A percentile compares a stretch with the other conserved stretches of the same genome.
These are phyloP conservation scores for Lucinisca nassula DNA, from an alignment of 2,888 invertebrate species.

Conservation along the genomic window DNA sequence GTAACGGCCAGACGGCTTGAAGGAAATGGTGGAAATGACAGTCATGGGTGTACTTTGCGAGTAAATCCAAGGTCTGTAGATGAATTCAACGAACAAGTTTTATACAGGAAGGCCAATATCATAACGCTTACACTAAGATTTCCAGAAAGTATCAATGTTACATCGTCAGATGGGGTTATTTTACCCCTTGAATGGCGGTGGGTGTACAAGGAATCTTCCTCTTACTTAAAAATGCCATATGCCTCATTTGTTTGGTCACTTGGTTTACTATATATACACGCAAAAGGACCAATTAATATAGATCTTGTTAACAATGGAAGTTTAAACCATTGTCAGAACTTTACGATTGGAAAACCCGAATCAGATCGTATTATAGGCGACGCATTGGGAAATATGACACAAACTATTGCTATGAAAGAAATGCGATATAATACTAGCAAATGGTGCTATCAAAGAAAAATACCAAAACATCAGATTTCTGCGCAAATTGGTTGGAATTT, in stretches of 20 bases:
- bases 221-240: background rate
- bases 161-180: background rate
- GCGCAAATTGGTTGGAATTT: background rate
- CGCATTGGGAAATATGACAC: background rate
- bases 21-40: too few relatives aligned
- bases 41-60: background rate
- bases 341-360: background rate
- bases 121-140: background rate
- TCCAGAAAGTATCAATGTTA: background rate
- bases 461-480: background rate
- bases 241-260: background rate
- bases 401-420: background rate
- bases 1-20: too few relatives aligned
- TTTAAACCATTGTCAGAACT: background rate
- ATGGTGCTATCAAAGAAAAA: background rate
- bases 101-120: background rate
- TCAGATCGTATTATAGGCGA: background rate
- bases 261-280: background rate
- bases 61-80: background rate
- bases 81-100: background rate
- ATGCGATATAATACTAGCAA: background rate
- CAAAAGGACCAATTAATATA: background rate
- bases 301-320: background rate
- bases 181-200: background rate
- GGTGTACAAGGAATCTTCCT: background rate